Conservation (phyloP, 2,797 vertebrate genomes). For the Chiroxiphia lanceolata region DNA sequence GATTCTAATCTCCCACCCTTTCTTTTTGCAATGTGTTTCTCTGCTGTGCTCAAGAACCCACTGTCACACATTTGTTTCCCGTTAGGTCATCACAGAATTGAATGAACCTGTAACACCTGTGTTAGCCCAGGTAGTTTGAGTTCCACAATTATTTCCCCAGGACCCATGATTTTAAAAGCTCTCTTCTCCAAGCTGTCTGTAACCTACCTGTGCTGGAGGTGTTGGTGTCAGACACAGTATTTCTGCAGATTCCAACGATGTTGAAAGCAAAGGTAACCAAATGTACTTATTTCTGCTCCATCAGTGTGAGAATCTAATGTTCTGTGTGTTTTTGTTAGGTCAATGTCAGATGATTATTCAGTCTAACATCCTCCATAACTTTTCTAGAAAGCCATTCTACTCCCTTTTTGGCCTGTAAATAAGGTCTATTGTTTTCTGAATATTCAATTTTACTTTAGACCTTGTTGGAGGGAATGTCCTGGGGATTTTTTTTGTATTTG, state of each 20-base stretch:
- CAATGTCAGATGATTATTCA: not conserved
- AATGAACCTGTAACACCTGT: not conserved
- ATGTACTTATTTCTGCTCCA: not conserved
- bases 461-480: not conserved
- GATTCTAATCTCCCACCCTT: not conserved
- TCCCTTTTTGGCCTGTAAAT: not conserved
- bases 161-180: not conserved
- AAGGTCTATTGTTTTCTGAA: not conserved
- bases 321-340: not conserved
- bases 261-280: not conserved
- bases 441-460: not conserved
- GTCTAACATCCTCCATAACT: not conserved
- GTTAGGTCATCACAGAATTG: not conserved
- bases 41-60: not conserved
- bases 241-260: not conserved
- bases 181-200: not conserved
- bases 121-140: not conserved
- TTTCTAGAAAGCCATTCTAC: not conserved
- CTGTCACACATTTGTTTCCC: not conserved
- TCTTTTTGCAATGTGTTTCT: not conserved
- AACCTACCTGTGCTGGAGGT: not conserved
- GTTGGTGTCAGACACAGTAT: not conserved
- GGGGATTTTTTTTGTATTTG: fast-evolving
- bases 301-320: not conserved
- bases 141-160: not conserved